Base-by-base conservation (phyloP, 2,113 vertebrate species). In the Salminus brasiliensis region DNA sequence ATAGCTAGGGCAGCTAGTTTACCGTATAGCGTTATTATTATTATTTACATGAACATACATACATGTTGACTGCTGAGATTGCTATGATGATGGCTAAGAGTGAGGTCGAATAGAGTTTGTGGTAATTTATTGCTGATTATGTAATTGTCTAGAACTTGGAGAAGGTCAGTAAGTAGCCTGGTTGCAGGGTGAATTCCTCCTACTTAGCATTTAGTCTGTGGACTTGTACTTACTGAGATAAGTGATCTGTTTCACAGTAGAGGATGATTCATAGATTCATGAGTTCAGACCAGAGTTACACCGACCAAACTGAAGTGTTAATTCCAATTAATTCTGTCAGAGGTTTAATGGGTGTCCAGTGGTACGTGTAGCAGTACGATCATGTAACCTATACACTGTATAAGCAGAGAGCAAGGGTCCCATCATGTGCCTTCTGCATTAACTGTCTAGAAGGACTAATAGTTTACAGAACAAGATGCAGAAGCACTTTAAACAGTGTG, bases 381-480 rank as follows among this genome's bases (percentile, higher is more conserved):
- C 32, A 32, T 72, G 49, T 34, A 72, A 76, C 66, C 72, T 80
- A 75, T 72, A 60, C 32, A 12, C 43, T 74, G 55, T 77, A 73
- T 85, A 60, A 84, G 69, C 62, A 78, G 85, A 87, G 85, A 55
- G 69, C 62, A 49, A 39, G 21, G 86, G 88, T 80, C 81, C 80
- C 78, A 80, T 87, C 63, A 76, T 49, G 91, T 92, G 91, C 91
- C 91, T 91, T 79, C 89, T 77, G 86, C 85, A 29, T 59, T 66
- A 43, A 34, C 13, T 57, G 27, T 65, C 45, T 32, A 72, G 23
- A 70, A 10, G 47, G 25, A 41, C 49, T 41, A 71, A 71, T 43
- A 12, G 69, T 73, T 73, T 59, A 78, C 55, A 68, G 18, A 72
- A 72, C 9, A 36, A 23, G 43, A 65, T 73, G 47, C 59, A 65